phyloP scores from a whole-genome alignment of 2,888 invertebrate species.

The Ochropleura plecta region DNA sequence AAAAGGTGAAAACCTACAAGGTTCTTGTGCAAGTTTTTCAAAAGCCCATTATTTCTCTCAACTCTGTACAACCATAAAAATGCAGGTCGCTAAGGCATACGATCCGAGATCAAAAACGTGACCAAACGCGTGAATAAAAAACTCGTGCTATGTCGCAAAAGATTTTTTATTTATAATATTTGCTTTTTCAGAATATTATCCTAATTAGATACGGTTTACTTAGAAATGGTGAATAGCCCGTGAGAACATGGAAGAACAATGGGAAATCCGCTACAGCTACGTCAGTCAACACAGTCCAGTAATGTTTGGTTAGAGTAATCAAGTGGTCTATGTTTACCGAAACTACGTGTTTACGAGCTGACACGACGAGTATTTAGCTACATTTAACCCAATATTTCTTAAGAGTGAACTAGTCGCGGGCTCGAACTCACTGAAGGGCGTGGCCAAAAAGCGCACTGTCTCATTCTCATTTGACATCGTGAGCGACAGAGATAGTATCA shows the following conservation, averaged over 20 bases:
- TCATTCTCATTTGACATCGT: too few relatives aligned
- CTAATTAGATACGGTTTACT: background rate
- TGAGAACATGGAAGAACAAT: background rate
- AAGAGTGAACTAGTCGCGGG: too few relatives aligned
- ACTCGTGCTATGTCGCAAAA: background rate
- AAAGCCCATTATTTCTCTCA: background rate
- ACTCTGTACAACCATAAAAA: slow-evolving; percentile 2
- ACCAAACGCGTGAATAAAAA: background rate
- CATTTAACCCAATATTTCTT: background rate
- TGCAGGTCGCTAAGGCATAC: background rate
- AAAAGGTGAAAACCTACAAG: background rate
- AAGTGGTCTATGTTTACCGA: slow-evolving; percentile 11
- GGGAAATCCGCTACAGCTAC: background rate
- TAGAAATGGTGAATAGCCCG: slow-evolving; percentile 2
- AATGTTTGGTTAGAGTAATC: slow-evolving; percentile 5
- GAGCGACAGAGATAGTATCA: too few relatives aligned
- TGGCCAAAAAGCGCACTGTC: too few relatives aligned
- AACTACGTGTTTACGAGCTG: slow-evolving; percentile 2
- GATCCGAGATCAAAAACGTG: background rate
- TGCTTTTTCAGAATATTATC: background rate
- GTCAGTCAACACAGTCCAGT: slow-evolving; percentile 13
- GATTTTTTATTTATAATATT: too few relatives aligned
- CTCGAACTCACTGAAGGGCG: too few relatives aligned
- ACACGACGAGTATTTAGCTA: slow-evolving; percentile 16
- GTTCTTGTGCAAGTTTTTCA: slow-evolving; percentile 2